Percentiles rank a stretch among this genome's conserved stretches.
Conservation (phyloP, 1,140 invertebrate species). For the Formica exsecta region DNA sequence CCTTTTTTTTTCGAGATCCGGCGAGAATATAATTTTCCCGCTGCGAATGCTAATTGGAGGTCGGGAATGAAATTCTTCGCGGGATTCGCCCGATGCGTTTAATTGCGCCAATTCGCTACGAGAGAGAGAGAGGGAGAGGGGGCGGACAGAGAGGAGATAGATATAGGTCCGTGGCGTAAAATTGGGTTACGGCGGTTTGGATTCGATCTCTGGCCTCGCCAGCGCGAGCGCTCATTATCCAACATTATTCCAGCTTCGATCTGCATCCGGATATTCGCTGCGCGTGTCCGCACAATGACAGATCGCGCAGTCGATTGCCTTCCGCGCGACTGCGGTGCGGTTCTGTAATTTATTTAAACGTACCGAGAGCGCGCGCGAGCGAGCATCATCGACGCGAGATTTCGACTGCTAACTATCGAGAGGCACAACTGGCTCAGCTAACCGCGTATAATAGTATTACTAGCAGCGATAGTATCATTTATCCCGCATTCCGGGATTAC, state of each 20-base stretch:
- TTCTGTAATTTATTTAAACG: constrained; percentile 55
- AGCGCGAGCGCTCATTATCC: constrained; percentile 58
- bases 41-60: constrained; percentile 55
- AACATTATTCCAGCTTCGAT: constrained; percentile 47
- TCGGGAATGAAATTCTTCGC: constrained; percentile 58
- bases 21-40: constrained; percentile 36
- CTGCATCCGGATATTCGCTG: constrained; percentile 12
- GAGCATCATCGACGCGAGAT: constrained; percentile 22
- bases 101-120: constrained; percentile 56
- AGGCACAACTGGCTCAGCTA: constrained; percentile 7
- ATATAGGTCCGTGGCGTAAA: constrained; percentile 45
- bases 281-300: constrained; percentile 36
- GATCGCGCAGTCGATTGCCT: constrained; percentile 46
- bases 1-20: constrained; percentile 40
- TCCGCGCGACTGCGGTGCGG: constrained; percentile 2
- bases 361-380: background rate
- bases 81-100: constrained; percentile 53
- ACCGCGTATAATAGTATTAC: background rate
- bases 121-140: background rate
- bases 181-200: constrained; percentile 57
- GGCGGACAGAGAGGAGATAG: background rate
- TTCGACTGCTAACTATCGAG: constrained; percentile 43
- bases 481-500: background rate
- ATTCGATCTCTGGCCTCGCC: constrained; percentile 31
- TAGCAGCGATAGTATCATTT: background rate